A percentile compares a stretch with the other conserved stretches of the same genome.
Conservation (phyloP, 2,888 invertebrate species). For the Sphinx pinastri region DNA sequence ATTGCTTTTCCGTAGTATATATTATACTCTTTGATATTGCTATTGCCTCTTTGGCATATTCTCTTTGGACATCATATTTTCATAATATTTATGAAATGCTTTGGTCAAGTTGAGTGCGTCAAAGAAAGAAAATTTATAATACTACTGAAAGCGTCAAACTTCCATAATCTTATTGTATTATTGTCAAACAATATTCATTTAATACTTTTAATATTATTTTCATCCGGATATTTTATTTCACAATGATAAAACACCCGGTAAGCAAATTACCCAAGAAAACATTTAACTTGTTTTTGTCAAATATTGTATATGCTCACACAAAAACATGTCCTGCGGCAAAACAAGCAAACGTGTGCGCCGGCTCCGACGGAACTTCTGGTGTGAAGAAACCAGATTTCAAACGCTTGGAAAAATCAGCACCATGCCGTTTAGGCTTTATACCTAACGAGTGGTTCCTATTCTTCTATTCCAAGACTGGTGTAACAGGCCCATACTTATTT, state of each 20-base stretch:
- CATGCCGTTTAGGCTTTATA: constrained; percentile 83
- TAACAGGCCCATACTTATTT: constrained; percentile 95
- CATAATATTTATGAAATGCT: too few species aligned
- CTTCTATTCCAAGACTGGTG: constrained; percentile 95
- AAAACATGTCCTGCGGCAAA: constrained; percentile 37
- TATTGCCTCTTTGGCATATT: too few species aligned
- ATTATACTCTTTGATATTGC: too few species aligned
- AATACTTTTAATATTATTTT: too few species aligned
- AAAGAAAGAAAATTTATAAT: too few species aligned
- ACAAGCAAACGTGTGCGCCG: constrained; percentile 28
- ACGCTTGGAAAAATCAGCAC: constrained; percentile 59
- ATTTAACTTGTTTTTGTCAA: constrained; percentile 36
- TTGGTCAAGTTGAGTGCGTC: too few species aligned
- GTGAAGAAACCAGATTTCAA: constrained; percentile 37
- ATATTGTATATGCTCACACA: constrained; percentile 38
- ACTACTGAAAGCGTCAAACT: too few species aligned
- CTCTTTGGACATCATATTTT: too few species aligned
- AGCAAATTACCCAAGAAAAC: constrained; percentile 32
- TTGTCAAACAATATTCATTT: too few species aligned
- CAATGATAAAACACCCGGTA: constrained; percentile 43
- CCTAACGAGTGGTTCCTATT: constrained; percentile 87
- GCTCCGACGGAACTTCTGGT: constrained; percentile 12
- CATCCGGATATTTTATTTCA: constrained; percentile 24
- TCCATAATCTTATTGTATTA: too few species aligned
- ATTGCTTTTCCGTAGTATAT: too few species aligned